Evolutionary conservation across 2,888 invertebrate species (phyloP).

Genomic region (Drosophila prostipennis): DNA sequence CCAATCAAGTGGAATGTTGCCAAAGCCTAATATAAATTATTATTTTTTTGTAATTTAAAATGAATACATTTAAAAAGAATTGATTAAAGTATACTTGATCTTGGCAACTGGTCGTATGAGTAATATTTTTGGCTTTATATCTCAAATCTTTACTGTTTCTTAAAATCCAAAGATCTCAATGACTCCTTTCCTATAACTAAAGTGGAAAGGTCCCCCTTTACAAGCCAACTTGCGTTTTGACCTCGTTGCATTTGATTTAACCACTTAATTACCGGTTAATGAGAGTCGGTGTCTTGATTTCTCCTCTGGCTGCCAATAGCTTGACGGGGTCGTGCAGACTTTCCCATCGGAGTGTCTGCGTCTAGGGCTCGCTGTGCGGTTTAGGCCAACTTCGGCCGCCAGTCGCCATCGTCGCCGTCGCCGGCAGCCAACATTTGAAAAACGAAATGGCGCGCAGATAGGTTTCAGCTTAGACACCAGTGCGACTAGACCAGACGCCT

Average conservation of each 20-base stretch:
- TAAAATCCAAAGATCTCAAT: background rate
- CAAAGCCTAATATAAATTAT: too few relatives aligned
- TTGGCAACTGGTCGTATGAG: constrained; percentile 34
- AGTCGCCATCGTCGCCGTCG: constrained; percentile 70
- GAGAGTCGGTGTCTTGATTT: constrained; percentile 29
- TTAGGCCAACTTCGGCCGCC: constrained; percentile 73
- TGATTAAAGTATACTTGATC: too few relatives aligned
- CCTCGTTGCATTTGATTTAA: constrained; percentile 35
- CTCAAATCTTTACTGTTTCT: background rate
- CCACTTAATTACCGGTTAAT: constrained; percentile 39
- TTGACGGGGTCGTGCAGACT: constrained; percentile 15
- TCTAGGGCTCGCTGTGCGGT: constrained; percentile 40
- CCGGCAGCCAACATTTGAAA: constrained; percentile 80
- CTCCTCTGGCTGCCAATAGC: constrained; percentile 19
- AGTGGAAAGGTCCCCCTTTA: background rate
- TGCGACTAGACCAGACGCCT: constrained; percentile 80
- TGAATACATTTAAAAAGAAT: too few relatives aligned
- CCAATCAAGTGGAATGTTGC: too few relatives aligned
- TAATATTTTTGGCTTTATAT: background rate
- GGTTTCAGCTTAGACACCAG: constrained; percentile 80
- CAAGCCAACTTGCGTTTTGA: background rate
- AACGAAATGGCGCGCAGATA: constrained; percentile 58
- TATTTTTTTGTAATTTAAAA: too few relatives aligned
- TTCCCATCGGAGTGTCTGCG: constrained; percentile 19
- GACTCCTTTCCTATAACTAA: background rate